Evolutionary conservation across 1,140 invertebrate genomes (phyloP).

Genomic region (Dendrolimus kikuchii): DNA sequence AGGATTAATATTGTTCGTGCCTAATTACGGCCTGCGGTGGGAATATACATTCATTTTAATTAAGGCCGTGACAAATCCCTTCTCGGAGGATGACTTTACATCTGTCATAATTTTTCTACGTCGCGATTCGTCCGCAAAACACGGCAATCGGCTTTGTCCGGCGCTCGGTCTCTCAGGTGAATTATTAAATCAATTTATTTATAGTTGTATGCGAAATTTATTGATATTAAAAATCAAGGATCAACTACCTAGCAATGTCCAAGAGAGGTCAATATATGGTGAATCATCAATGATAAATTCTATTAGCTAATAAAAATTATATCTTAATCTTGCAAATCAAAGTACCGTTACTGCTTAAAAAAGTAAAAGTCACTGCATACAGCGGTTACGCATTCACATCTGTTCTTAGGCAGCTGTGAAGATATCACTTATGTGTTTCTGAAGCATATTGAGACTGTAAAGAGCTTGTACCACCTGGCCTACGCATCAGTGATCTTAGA

Average conservation of each 20-base stretch:
- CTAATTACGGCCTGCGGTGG: slow-evolving; percentile 42
- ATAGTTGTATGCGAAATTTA: slow-evolving; percentile 32
- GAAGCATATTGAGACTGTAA: too few relatives aligned
- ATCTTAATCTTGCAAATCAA: too few relatives aligned
- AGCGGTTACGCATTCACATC: slow-evolving; percentile 38
- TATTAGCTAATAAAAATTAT: too few relatives aligned
- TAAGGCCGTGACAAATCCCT: slow-evolving; percentile 58
- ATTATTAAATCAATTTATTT: slow-evolving; percentile 53
- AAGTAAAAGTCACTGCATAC: slow-evolving; percentile 41
- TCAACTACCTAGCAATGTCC: slow-evolving; percentile 22
- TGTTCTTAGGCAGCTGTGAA: slow-evolving; percentile 37
- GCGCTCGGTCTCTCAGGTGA: slow-evolving; percentile 25
- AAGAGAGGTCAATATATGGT: slow-evolving; percentile 26
- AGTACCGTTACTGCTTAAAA: slow-evolving; percentile 36
- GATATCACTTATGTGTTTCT: not conserved
- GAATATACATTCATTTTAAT: slow-evolving; percentile 46
- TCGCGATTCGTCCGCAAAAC: slow-evolving; percentile 60
- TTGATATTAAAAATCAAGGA: slow-evolving; percentile 29
- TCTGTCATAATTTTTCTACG: slow-evolving; percentile 72
- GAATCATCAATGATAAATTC: slow-evolving; percentile 25
- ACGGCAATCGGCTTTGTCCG: slow-evolving; percentile 60
- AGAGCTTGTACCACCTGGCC: slow-evolving; percentile 29
- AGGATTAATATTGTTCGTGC: slow-evolving; percentile 39
- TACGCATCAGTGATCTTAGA: slow-evolving; percentile 20
- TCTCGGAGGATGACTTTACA: slow-evolving; percentile 37